These are phyloP conservation scores for Phyllotreta cruciferae DNA, from an alignment of 2,888 invertebrate species.

Conservation along the genomic window DNA sequence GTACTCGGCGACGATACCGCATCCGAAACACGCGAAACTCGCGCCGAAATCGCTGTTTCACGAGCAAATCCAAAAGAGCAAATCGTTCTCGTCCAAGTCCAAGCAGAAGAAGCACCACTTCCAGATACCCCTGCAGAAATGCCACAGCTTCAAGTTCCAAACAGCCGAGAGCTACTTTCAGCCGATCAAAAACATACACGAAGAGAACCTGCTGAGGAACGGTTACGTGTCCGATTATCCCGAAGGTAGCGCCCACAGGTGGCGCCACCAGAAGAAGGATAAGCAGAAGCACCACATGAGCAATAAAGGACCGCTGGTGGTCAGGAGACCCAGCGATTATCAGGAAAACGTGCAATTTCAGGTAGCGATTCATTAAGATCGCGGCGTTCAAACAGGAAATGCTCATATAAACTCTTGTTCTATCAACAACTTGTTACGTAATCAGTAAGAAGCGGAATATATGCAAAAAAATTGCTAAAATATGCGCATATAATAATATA, in stretches of 20 bases:
- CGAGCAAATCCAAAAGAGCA: conserved; percentile 58
- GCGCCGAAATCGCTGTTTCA: conserved; percentile 58
- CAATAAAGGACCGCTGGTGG: conserved; percentile 56
- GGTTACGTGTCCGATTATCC: conserved; percentile 58
- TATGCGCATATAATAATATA: too few species aligned
- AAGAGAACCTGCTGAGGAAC: conserved; percentile 59
- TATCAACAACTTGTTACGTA: too few species aligned
- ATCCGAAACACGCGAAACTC: conserved; percentile 64
- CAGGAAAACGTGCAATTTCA: conserved; percentile 55
- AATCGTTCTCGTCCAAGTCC: conserved; percentile 57
- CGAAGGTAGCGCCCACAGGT: conserved; percentile 47
- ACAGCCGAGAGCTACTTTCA: conserved; percentile 68
- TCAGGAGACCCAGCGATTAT: conserved; percentile 55
- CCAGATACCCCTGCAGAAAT: conserved; percentile 70
- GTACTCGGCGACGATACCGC: conserved; percentile 64
- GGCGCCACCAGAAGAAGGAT: conserved; percentile 48
- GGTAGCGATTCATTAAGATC: conserved; percentile 16
- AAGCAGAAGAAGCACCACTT: conserved; percentile 68
- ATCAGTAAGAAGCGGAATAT: too few species aligned
- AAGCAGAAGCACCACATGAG: conserved; percentile 51
- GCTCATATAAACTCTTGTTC: too few species aligned
- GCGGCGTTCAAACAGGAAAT: too few species aligned
- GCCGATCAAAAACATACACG: conserved; percentile 69
- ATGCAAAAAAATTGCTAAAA: too few species aligned
- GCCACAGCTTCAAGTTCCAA: conserved; percentile 67